These are phyloP conservation scores for Parnassius smintheus DNA, from an alignment of 2,888 invertebrate species.

Conservation along the genomic window DNA sequence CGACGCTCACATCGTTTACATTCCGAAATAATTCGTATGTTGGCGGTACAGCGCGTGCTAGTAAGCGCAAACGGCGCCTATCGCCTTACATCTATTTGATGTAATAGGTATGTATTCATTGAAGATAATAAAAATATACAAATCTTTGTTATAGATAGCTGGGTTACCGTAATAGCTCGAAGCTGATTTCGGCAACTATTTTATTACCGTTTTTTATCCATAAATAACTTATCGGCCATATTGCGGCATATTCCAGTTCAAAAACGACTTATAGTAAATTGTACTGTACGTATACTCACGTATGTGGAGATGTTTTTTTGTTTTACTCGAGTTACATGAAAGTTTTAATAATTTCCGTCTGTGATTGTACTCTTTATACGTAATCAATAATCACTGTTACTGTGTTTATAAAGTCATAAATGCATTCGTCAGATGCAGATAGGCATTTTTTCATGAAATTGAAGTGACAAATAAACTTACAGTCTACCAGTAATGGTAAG, in stretches of 20 bases:
- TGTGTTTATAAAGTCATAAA: too few relatives aligned
- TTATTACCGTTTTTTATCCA: conserved; percentile 50
- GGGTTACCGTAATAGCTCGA: conserved; percentile 62
- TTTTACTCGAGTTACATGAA: too few relatives aligned
- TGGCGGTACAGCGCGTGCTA: conserved; percentile 49
- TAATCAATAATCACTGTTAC: too few relatives aligned
- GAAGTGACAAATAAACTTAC: too few relatives aligned
- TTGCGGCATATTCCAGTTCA: conserved; percentile 24
- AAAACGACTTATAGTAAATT: background rate
- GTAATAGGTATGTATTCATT: conserved; percentile 66
- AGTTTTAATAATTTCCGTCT: too few relatives aligned
- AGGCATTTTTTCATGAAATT: too few relatives aligned
- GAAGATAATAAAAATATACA: conserved; percentile 58
- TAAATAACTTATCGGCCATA: conserved; percentile 34
- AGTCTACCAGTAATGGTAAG: too few relatives aligned
- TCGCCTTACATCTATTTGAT: conserved; percentile 55
- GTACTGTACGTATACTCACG: too few relatives aligned
- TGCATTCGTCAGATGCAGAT: too few relatives aligned
- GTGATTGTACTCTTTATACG: too few relatives aligned
- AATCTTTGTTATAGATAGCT: conserved; percentile 50
- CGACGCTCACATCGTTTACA: conserved; percentile 43
- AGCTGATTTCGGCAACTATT: conserved; percentile 51
- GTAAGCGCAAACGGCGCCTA: conserved; percentile 41
- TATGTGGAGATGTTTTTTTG: too few relatives aligned
- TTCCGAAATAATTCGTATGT: conserved; percentile 54